Conservation (phyloP, 2,797 vertebrate genomes). For the Myripristis murdjan region DNA sequence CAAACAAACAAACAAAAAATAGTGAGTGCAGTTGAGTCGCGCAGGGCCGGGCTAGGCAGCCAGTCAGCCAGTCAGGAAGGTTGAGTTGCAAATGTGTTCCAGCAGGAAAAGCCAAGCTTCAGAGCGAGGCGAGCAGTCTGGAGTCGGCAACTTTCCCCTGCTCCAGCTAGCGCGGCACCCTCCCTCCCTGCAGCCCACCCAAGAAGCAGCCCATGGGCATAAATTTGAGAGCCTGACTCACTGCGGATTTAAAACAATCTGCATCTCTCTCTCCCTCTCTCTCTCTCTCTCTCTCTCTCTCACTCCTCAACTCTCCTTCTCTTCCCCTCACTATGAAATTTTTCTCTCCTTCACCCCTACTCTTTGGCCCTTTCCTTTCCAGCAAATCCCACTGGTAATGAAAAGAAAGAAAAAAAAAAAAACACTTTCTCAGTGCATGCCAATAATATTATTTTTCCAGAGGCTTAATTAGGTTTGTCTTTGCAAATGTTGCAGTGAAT, state of each 20-base stretch:
- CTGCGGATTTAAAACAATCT: constrained; percentile 90
- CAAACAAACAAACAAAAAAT: constrained; percentile 39
- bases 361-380: constrained; percentile 69
- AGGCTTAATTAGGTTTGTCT: constrained; percentile 72
- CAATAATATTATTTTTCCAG: constrained; percentile 85
- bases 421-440: constrained; percentile 71
- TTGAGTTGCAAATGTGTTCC: constrained; percentile 85
- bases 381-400: constrained; percentile 82
- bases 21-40: constrained; percentile 51
- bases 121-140: constrained; percentile 83
- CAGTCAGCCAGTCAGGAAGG: constrained; percentile 74
- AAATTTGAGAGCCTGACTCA: constrained; percentile 92
- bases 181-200: constrained; percentile 92
- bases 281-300: constrained; percentile 49
- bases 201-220: constrained; percentile 96
- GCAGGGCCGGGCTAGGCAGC: constrained; percentile 64
- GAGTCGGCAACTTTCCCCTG: constrained; percentile 85
- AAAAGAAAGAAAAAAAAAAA: constrained; percentile 82
- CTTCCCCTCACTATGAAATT: constrained; percentile 64
- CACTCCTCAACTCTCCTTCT: constrained; percentile 56
- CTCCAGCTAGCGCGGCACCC: constrained; percentile 78
- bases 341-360: constrained; percentile 66
- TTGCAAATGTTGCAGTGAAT: constrained; percentile 65
- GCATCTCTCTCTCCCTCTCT: constrained; percentile 76
- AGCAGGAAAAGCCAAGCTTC: constrained; percentile 84